Evolutionary conservation across 2,888 invertebrate species (phyloP).

Genomic region (Eupithecia tripunctaria): DNA sequence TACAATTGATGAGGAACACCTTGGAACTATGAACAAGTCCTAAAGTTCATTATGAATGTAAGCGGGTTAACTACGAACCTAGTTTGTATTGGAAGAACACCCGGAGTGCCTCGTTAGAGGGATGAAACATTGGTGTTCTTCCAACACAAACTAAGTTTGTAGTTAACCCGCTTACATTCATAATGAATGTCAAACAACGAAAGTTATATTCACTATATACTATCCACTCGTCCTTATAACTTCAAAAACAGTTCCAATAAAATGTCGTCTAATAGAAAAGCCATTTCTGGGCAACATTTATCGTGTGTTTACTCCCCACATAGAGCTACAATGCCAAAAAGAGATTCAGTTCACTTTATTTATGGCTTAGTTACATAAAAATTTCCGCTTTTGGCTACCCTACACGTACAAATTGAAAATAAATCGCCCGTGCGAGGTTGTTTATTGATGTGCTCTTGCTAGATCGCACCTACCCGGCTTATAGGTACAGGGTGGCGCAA

Average conservation of each 20-base stretch:
- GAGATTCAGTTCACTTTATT: conserved; percentile 38
- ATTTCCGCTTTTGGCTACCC: conserved; percentile 31
- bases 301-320: conserved; percentile 32
- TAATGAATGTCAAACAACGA: too few species aligned
- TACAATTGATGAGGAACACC: too few species aligned
- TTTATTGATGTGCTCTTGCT: conserved; percentile 32
- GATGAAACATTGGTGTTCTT: too few species aligned
- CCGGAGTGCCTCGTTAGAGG: too few species aligned
- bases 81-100: too few species aligned
- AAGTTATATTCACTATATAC: not conserved
- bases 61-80: too few species aligned
- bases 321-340: conserved; percentile 32
- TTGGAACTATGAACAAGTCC: too few species aligned
- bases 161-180: too few species aligned
- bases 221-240: not conserved
- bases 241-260: not conserved
- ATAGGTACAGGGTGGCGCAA: not conserved
- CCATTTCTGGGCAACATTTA: conserved; percentile 33
- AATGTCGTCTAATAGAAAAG: conserved; percentile 24
- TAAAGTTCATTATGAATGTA: too few species aligned
- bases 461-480: conserved; percentile 29
- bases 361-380: conserved; percentile 35
- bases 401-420: conserved; percentile 39
- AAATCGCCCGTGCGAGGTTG: conserved; percentile 35
- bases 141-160: too few species aligned